Evolutionary conservation across 2,797 vertebrate species (phyloP).

Genomic region (Lycodopsis pacificus): DNA sequence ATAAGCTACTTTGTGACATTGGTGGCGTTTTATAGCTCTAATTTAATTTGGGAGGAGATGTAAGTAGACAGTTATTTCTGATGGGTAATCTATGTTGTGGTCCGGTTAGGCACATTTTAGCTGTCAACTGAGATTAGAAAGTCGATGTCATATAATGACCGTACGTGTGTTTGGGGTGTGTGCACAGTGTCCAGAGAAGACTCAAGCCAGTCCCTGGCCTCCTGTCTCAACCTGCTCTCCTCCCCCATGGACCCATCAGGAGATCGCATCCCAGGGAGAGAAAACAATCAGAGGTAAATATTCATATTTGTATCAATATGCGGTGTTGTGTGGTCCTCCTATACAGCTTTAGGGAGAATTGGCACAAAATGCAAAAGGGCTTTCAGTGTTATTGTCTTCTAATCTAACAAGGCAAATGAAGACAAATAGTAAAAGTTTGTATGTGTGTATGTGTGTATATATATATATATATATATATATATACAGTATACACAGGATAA

Average conservation of each 20-base stretch:
- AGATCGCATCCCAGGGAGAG: constrained; percentile 86
- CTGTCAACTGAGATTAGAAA: constrained; percentile 3
- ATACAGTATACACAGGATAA: not conserved
- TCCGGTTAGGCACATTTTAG: not conserved
- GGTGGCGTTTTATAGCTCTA: constrained; percentile 8
- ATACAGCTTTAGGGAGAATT: not conserved
- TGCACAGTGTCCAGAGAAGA: constrained; percentile 92
- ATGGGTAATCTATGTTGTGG: constrained; percentile 7
- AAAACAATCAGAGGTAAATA: constrained; percentile 88
- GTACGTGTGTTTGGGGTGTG: constrained; percentile 37
- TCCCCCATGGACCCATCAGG: constrained; percentile 85
- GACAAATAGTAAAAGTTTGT: not conserved
- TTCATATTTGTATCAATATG: not conserved
- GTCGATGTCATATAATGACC: constrained; percentile 13
- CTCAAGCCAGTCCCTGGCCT: constrained; percentile 93
- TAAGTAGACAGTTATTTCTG: constrained; percentile 18
- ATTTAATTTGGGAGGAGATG: constrained; percentile 10
- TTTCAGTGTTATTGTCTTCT: not conserved
- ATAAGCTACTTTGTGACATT: constrained; percentile 12
- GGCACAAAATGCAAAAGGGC: not conserved
- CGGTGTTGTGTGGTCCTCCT: not conserved
- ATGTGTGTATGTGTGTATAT: not conserved
- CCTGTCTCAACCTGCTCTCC: constrained; percentile 90
- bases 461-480: not conserved
- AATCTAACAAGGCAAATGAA: constrained; percentile 4